A percentile compares a stretch with the other conserved stretches of the same genome.
Evolutionary conservation across 2,797 vertebrate species (phyloP).

Genomic region (Odontamblyopus rebecca): DNA sequence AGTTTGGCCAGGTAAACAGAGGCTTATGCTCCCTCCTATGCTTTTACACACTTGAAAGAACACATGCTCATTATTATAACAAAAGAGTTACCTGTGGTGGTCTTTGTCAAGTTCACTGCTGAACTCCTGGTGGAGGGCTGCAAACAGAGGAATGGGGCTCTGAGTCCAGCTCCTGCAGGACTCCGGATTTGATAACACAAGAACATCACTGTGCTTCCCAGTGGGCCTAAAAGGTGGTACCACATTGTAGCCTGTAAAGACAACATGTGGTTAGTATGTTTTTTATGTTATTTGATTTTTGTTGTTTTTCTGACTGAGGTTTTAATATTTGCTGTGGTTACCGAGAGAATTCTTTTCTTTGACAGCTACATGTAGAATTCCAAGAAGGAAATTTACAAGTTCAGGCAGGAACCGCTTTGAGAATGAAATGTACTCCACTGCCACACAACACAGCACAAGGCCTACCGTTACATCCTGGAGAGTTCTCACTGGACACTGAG

Average conservation of each 20-base stretch:
- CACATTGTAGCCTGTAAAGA: conserved; percentile 77
- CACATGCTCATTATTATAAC: neutral
- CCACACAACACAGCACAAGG: conserved; percentile 85
- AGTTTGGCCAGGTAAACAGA: conserved; percentile 48
- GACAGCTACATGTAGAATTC: conserved; percentile 83
- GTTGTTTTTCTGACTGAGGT: neutral
- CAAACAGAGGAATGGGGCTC: conserved; percentile 72
- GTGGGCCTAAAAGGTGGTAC: conserved; percentile 83
- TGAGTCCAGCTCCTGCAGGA: conserved; percentile 81
- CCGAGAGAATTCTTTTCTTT: conserved; percentile 67
- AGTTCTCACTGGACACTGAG: conserved; percentile 83
- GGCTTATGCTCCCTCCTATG: conserved; percentile 8
- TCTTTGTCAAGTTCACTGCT: conserved; percentile 71
- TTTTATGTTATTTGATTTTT: no score
- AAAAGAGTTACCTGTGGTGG: conserved; percentile 80
- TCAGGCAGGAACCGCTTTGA: conserved; percentile 91
- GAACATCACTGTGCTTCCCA: conserved; percentile 81
- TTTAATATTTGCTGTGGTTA: conserved; percentile 20
- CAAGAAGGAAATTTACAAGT: conserved; percentile 88
- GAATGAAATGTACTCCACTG: conserved; percentile 87
- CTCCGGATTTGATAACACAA: conserved; percentile 73
- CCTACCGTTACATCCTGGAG: conserved; percentile 85
- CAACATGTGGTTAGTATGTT: neutral
- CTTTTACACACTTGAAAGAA: neutral
- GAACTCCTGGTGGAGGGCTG: conserved; percentile 57